These are phyloP conservation scores for Campodea augens DNA, from an alignment of 1,140 invertebrate species.

Conservation along the genomic window DNA sequence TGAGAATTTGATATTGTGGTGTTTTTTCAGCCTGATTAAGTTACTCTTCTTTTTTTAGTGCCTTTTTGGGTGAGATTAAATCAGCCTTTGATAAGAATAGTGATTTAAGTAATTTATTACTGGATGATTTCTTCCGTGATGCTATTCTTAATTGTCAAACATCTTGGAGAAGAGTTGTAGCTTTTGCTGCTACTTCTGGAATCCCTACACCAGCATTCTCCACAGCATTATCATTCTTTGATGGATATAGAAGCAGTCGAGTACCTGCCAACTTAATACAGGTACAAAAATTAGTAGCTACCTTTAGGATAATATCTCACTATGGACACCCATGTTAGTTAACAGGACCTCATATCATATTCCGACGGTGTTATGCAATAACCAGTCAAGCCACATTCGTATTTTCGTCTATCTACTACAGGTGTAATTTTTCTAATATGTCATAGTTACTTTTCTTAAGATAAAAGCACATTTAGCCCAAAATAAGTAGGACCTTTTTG, in stretches of 20 bases:
- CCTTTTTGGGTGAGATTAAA: conserved; percentile 94
- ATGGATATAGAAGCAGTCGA: conserved; percentile 66
- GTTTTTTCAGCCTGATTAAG: no score
- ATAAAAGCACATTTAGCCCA: no score
- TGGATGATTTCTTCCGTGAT: conserved; percentile 85
- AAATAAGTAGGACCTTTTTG: no score
- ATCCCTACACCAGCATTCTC: conserved; percentile 84
- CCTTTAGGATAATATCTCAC: not conserved
- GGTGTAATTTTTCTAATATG: no score
- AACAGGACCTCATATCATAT: no score
- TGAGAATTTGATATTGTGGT: no score
- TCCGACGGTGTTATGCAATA: no score
- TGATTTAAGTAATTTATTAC: conserved; percentile 66
- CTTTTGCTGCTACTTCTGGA: conserved; percentile 41
- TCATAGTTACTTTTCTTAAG: no score
- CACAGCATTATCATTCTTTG: conserved; percentile 89
- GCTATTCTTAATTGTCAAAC: conserved; percentile 61
- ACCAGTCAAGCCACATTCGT: no score
- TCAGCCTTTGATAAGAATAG: conserved; percentile 85
- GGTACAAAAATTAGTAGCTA: conserved; percentile 25
- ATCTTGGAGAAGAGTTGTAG: conserved; percentile 42
- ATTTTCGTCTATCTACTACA: no score
- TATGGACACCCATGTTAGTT: no score
- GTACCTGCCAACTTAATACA: conserved; percentile 85
- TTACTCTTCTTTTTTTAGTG: conserved; percentile 45